phyloP scores from a whole-genome alignment of 1,140 invertebrate genomes.

The Anthonomus grandis region DNA sequence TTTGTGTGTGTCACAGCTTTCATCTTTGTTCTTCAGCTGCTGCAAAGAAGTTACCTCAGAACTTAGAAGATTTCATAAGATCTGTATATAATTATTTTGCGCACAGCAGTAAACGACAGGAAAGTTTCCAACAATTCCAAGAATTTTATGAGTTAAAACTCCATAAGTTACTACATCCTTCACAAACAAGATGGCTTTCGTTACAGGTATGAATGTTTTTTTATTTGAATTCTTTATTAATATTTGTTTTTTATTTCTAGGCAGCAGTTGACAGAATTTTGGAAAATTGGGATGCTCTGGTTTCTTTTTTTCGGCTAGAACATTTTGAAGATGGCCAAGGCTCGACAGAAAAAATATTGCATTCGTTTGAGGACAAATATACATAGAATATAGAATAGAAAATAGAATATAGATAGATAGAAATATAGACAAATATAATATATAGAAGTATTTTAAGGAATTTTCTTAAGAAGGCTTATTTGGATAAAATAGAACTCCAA shows the following conservation, averaged over 20 bases:
- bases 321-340: not conserved
- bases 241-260: conserved; percentile 1
- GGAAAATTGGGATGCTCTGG: too few relatives aligned
- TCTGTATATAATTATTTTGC: conserved; percentile 7
- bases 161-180: conserved; percentile 6
- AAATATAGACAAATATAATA: not conserved
- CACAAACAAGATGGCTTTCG: conserved; percentile 12
- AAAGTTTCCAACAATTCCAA: conserved; percentile 3
- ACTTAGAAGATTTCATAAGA: conserved; percentile 1
- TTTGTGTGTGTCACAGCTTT: too few relatives aligned
- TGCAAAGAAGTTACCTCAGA: too few relatives aligned
- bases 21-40: too few relatives aligned
- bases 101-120: conserved; percentile 6
- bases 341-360: not conserved
- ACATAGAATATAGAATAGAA: not conserved
- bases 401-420: not conserved
- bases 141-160: not conserved
- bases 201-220: conserved; percentile 5
- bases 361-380: not conserved
- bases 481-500: too few relatives aligned
- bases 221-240: not conserved
- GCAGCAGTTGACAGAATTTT: not conserved
- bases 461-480: too few relatives aligned
- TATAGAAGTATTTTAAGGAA: too few relatives aligned
- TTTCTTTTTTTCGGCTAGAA: not conserved